Evolutionary conservation across 2,797 vertebrate genomes (phyloP).

Genomic region (Varecia variegata): DNA sequence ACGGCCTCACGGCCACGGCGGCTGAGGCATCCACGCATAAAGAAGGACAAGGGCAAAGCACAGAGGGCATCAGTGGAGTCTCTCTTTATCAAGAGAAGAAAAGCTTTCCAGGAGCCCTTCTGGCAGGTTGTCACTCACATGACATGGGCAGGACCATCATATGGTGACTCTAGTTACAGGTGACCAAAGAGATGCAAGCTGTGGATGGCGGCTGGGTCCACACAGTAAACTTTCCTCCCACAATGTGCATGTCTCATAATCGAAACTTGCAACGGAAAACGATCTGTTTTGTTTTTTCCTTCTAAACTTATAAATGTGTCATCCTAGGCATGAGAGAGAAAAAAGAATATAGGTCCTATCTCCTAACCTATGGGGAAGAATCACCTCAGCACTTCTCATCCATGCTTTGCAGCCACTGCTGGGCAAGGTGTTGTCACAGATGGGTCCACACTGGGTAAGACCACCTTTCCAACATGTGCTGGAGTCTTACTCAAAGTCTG

Average conservation of each 20-base stretch:
- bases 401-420: neutral
- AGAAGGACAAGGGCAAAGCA: neutral
- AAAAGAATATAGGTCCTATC: neutral
- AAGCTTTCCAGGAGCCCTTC: neutral
- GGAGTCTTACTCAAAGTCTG: neutral
- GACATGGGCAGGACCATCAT: neutral
- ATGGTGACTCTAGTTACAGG: neutral
- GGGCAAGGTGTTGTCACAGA: neutral
- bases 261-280: neutral
- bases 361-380: neutral
- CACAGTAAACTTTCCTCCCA: neutral
- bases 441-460: neutral
- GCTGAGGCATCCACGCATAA: neutral
- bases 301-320: neutral
- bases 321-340: neutral
- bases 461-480: neutral
- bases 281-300: neutral
- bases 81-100: neutral
- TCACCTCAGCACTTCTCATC: neutral
- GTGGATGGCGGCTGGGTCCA: neutral
- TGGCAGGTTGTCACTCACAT: neutral
- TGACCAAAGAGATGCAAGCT: neutral
- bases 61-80: neutral
- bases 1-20: accelerated
- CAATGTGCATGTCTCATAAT: neutral